Conservation (phyloP, 2,797 vertebrate species). For the Phyllotis vaccarum region DNA sequence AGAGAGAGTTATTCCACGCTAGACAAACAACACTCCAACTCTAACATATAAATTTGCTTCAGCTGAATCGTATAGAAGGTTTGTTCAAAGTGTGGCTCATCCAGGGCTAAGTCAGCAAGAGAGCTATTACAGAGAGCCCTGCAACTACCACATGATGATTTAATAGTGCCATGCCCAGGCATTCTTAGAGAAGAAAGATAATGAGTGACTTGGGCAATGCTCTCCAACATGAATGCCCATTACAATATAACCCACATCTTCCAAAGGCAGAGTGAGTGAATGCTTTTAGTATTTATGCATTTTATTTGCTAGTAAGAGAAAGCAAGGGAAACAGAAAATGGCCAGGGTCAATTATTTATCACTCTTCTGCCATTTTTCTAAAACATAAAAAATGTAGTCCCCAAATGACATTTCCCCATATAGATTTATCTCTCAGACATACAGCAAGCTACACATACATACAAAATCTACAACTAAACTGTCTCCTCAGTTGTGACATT, state of each 20-base stretch:
- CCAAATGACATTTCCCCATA: conserved; percentile 68
- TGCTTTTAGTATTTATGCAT: not conserved
- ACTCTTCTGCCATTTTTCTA: conserved; percentile 38
- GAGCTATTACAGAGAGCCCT: not conserved
- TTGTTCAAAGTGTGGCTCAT: conserved; percentile 1
- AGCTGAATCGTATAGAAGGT: not conserved
- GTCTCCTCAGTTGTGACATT: conserved; percentile 48
- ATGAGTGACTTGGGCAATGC: not conserved
- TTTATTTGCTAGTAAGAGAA: conserved; percentile 37
- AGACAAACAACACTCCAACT: not conserved
- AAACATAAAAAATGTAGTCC: conserved; percentile 53
- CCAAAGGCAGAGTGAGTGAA: not conserved
- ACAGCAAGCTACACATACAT: not conserved
- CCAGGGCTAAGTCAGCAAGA: not conserved
- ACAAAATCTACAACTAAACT: conserved; percentile 52
- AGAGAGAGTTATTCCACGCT: conserved; percentile 32
- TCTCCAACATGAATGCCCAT: conserved; percentile 29
- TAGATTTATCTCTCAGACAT: conserved; percentile 62
- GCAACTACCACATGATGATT: not conserved
- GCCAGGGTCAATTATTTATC: conserved; percentile 54
- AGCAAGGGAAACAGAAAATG: conserved; percentile 44
- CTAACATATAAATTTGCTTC: conserved; percentile 9
- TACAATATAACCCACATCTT: conserved; percentile 17
- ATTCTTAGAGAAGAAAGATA: not conserved
- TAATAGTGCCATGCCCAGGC: not conserved